Evolutionary conservation across 2,888 invertebrate species (phyloP).

Genomic region (Rotaria magnacalcarata): DNA sequence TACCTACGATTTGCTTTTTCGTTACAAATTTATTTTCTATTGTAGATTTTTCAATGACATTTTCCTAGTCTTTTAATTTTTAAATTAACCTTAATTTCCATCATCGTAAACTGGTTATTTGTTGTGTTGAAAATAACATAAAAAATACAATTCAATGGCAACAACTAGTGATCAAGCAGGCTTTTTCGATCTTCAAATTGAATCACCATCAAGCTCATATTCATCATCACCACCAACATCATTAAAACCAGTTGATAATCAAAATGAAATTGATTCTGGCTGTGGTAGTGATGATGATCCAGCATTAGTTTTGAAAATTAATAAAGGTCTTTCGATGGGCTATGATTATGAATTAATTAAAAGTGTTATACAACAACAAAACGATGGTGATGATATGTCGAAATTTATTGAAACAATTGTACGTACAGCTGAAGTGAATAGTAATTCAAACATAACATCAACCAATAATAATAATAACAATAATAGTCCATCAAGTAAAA

Average conservation of each 20-base stretch:
- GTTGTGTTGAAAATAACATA: neutral
- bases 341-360: slow-evolving; percentile 31
- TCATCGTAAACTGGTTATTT: neutral
- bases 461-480: neutral
- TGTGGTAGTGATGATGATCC: slow-evolving; percentile 26
- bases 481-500: slow-evolving; percentile 16
- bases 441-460: neutral
- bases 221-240: slow-evolving; percentile 17
- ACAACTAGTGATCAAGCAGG: neutral
- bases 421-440: slow-evolving; percentile 12
- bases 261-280: neutral
- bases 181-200: neutral
- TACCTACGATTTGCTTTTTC: neutral
- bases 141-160: neutral
- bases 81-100: neutral
- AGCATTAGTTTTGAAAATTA: slow-evolving; percentile 13
- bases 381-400: slow-evolving; percentile 6
- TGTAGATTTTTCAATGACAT: slow-evolving; percentile 6
- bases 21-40: neutral
- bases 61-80: slow-evolving; percentile 27
- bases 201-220: slow-evolving; percentile 1
- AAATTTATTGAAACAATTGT: slow-evolving; percentile 26
- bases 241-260: neutral
- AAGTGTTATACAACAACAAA: slow-evolving; percentile 26
- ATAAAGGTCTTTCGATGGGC: slow-evolving; percentile 32